Percentiles rank a stretch among this genome's conserved stretches.
Conservation (phyloP, 1,140 invertebrate genomes). For the Agrypnia vestita region DNA sequence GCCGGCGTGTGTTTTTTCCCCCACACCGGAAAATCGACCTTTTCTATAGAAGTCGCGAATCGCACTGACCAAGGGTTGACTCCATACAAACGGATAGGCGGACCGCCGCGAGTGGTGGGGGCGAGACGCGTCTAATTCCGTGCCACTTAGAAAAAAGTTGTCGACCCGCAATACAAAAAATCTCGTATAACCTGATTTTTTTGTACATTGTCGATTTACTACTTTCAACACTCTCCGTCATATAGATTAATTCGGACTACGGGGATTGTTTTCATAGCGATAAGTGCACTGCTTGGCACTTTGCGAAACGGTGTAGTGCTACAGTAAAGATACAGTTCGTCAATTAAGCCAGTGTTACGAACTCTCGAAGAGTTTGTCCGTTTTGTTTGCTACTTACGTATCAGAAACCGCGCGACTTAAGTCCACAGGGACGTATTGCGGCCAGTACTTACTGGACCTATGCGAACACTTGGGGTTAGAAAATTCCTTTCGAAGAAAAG, state of each 20-base stretch:
- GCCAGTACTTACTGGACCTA: slow-evolving; percentile 27
- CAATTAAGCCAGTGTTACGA: no score
- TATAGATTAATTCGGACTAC: slow-evolving; percentile 32
- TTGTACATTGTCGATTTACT: slow-evolving; percentile 13
- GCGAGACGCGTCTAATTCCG: background rate
- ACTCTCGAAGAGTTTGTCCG: no score
- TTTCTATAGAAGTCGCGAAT: slow-evolving; percentile 37
- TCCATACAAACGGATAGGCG: slow-evolving; percentile 17
- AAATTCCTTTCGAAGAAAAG: slow-evolving; percentile 13
- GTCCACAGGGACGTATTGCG: slow-evolving; percentile 19
- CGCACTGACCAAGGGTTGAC: slow-evolving; percentile 43
- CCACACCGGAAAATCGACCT: slow-evolving; percentile 38
- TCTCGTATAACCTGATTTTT: background rate
- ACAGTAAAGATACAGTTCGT: no score
- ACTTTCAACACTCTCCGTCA: background rate
- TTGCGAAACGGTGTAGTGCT: slow-evolving; percentile 4
- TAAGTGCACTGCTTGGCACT: slow-evolving; percentile 28
- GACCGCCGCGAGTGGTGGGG: slow-evolving; percentile 8
- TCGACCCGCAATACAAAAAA: background rate
- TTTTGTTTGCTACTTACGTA: no score
- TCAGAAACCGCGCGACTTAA: no score
- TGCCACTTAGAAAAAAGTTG: slow-evolving; percentile 8
- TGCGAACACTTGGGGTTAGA: background rate
- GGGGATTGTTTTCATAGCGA: slow-evolving; percentile 34
- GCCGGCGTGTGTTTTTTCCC: slow-evolving; percentile 24